Evolutionary conservation across 2,888 invertebrate genomes (phyloP), one percentile per base, ranked within the genome.

Genomic region (Apomyelois bistriatella): DNA sequence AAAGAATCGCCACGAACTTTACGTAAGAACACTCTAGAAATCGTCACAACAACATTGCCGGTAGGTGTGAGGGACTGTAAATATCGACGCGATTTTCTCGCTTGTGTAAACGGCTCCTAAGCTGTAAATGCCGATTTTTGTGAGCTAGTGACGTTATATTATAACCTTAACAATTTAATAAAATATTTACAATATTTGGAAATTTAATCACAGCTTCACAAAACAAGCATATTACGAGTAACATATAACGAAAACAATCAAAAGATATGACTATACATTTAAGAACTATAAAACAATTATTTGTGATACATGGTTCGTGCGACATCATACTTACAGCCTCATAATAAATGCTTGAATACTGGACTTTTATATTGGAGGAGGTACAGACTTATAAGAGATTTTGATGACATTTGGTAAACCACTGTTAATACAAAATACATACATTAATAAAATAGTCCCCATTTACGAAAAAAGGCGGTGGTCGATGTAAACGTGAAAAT

Each of bases 191-290:
- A 89, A 79, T 89, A 87, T 90, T 90, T 90, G 90, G 90, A 77
- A 82, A 84, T 79, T 76, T 87, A 86, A 90, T 90, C 90, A 90
- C 90, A 90, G 90, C 89, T 81, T 86, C 87, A 89, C 88, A 81
- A 88, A 89, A 89, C 84, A 89, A 89, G 86, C 85, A 79, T 84
- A 49, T 16, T 49, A n/a, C n/a, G n/a, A n/a, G n/a, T n/a, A 89
- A 88, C 84, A 82, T 74, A 71, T 66, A 88, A 89, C 85, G 42
- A 87, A 85, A 88, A 87, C 82, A 79, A 79, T 66, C 66, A 58
- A 59, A 69, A 72, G 72, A 65, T 73, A 76, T 72, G 76, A 74
- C 9, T 70, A 72, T 73, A 72, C 58, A 64, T 62, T 69, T 79
- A 80, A 82, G 69, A 87, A 86, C 84, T 86, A 86, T 74, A 85